Conservation (phyloP, 2,797 vertebrate genomes). For the Tragopan temminckii region DNA sequence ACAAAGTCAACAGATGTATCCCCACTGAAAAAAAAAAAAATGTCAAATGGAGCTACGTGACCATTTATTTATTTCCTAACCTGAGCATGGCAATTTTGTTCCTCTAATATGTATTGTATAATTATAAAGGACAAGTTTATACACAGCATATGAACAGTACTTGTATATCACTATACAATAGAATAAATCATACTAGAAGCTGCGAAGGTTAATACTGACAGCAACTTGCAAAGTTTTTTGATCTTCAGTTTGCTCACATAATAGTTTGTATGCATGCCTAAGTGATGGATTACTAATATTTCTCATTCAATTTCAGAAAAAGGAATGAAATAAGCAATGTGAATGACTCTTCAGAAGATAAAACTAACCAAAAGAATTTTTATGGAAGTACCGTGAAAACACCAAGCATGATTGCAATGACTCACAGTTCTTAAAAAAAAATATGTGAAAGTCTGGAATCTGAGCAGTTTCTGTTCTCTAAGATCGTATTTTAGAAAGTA, state of each 20-base stretch:
- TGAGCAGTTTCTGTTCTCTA: conserved; percentile 9
- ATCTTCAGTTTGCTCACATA: conserved; percentile 9
- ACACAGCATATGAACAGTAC: neutral
- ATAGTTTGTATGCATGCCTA: neutral
- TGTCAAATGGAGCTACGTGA: neutral
- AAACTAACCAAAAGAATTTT: conserved; percentile 11
- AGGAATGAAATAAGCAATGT: neutral
- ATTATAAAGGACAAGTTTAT: neutral
- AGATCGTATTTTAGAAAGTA: conserved; percentile 61
- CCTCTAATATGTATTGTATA: neutral
- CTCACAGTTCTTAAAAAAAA: neutral
- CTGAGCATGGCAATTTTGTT: neutral
- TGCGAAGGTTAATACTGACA: neutral
- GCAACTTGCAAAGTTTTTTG: neutral
- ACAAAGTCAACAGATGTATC: neutral
- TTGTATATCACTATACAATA: neutral
- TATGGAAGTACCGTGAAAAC: neutral
- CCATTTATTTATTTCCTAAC: neutral
- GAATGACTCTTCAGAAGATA: neutral
- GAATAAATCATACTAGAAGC: neutral
- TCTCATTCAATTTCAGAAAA: conserved; percentile 19
- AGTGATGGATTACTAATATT: neutral
- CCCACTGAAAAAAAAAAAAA: neutral
- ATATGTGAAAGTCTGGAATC: neutral
- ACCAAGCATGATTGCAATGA: neutral